These are phyloP conservation scores for Hippoglossus hippoglossus DNA, from an alignment of 2,797 vertebrate species.

Conservation along the genomic window DNA sequence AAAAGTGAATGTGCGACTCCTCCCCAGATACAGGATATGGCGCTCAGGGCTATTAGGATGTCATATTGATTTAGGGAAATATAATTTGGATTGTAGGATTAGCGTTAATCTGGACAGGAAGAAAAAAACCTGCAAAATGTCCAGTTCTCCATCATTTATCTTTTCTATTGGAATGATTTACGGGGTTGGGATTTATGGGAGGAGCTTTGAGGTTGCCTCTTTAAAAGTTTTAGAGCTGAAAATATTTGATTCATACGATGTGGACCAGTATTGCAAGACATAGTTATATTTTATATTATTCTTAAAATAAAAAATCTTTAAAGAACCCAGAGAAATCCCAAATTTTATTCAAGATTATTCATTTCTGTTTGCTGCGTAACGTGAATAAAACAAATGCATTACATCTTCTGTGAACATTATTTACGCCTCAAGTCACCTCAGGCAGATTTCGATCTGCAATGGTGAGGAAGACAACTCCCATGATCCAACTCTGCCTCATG, in stretches of 20 bases:
- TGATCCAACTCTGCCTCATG: no score
- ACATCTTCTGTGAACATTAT: no score
- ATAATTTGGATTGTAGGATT: slow-evolving; percentile 39
- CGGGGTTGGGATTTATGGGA: background rate
- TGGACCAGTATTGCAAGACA: slow-evolving; percentile 5
- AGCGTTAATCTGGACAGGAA: slow-evolving; percentile 26
- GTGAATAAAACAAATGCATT: no score
- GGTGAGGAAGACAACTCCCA: no score
- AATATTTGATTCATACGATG: slow-evolving; percentile 30
- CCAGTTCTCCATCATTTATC: slow-evolving; percentile 29
- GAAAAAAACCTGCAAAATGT: slow-evolving; percentile 16
- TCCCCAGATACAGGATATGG: slow-evolving; percentile 29
- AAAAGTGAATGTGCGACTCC: slow-evolving; percentile 19
- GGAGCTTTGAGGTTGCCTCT: slow-evolving; percentile 32
- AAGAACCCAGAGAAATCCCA: background rate
- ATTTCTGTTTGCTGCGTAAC: no score
- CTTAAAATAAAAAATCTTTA: background rate
- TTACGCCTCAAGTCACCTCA: no score
- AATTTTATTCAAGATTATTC: no score
- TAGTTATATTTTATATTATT: no score
- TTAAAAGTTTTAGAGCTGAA: slow-evolving; percentile 30
- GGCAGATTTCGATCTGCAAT: no score
- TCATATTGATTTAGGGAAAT: slow-evolving; percentile 36
- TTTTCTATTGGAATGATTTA: slow-evolving; percentile 33
- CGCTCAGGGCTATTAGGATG: slow-evolving; percentile 37